These are phyloP conservation scores for Hypomecis punctinalis DNA, from an alignment of 2,888 invertebrate genomes.

Conservation along the genomic window DNA sequence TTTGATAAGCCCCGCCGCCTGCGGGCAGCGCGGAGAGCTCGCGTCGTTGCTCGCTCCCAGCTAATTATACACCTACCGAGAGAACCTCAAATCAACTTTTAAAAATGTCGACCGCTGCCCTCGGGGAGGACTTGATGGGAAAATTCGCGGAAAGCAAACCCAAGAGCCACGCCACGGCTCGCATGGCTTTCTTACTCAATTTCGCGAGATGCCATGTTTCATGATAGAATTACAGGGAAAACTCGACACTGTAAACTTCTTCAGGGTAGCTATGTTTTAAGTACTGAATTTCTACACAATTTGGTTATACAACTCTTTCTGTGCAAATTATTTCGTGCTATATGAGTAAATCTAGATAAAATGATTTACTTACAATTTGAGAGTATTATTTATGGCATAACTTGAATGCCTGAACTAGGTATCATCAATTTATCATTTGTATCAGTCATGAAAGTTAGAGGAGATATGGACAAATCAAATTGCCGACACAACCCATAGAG, in stretches of 20 bases:
- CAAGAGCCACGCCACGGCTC: slow-evolving; percentile 34
- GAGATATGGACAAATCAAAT: too few species aligned
- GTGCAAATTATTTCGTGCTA: background rate
- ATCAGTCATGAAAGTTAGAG: too few species aligned
- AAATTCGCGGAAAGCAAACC: slow-evolving; percentile 49
- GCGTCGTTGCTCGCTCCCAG: slow-evolving; percentile 70
- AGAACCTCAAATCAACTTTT: slow-evolving; percentile 69
- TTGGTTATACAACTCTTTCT: slow-evolving; percentile 1
- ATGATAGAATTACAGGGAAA: slow-evolving; percentile 13
- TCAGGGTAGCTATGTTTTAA: background rate
- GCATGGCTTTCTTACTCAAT: slow-evolving; percentile 28
- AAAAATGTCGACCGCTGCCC: slow-evolving; percentile 51
- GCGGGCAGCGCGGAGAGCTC: slow-evolving; percentile 59
- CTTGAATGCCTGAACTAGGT: too few species aligned
- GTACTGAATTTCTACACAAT: background rate
- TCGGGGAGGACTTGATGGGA: slow-evolving; percentile 26
- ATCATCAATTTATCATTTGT: too few species aligned
- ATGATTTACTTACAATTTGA: too few species aligned
- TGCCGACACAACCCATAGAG: too few species aligned
- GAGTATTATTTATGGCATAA: too few species aligned
- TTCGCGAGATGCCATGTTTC: slow-evolving; percentile 7
- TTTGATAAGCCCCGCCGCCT: slow-evolving; percentile 79
- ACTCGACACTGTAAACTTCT: slow-evolving; percentile 4
- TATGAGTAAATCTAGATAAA: too few species aligned
- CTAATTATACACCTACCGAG: slow-evolving; percentile 76